Evolutionary conservation across 2,888 invertebrate genomes (phyloP).

Genomic region (Athripsodes cinereus): DNA sequence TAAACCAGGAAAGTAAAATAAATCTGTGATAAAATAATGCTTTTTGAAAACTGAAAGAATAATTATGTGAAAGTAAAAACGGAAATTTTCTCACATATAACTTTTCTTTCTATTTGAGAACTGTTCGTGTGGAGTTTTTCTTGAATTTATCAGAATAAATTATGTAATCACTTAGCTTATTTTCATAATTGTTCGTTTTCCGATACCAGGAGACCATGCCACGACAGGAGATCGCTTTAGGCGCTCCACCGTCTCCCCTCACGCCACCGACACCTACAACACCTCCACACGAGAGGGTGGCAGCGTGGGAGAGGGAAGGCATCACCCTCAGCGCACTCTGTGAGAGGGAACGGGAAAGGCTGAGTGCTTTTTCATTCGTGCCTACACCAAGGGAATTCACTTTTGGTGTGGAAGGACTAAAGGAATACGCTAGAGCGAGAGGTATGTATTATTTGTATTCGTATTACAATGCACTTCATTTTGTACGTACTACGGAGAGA

Average conservation of each 20-base stretch:
- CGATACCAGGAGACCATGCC: slow-evolving; percentile 18
- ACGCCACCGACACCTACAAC: slow-evolving; percentile 20
- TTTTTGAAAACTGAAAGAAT: too few relatives aligned
- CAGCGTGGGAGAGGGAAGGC: slow-evolving; percentile 14
- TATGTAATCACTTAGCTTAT: not conserved
- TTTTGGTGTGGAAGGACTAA: slow-evolving; percentile 32
- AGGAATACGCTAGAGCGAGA: slow-evolving; percentile 48
- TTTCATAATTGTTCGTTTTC: slow-evolving; percentile 5
- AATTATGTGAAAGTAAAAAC: too few relatives aligned
- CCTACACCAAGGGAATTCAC: slow-evolving; percentile 23
- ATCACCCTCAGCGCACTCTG: slow-evolving; percentile 17
- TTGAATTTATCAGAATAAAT: too few relatives aligned
- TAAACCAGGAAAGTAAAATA: too few relatives aligned
- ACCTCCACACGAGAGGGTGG: slow-evolving; percentile 12
- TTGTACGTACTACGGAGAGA: too few relatives aligned
- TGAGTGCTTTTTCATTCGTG: slow-evolving; percentile 23
- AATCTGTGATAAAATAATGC: too few relatives aligned
- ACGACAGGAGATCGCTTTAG: slow-evolving; percentile 18
- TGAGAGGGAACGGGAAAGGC: slow-evolving; percentile 22
- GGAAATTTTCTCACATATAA: too few relatives aligned
- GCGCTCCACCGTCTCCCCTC: slow-evolving; percentile 18
- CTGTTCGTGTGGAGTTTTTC: too few relatives aligned
- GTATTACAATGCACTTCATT: not conserved
- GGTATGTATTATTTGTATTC: slow-evolving; percentile 33
- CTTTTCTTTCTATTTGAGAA: too few relatives aligned